Evolutionary conservation across 2,888 invertebrate species (phyloP).

Genomic region (Clitarchus hookeri): DNA sequence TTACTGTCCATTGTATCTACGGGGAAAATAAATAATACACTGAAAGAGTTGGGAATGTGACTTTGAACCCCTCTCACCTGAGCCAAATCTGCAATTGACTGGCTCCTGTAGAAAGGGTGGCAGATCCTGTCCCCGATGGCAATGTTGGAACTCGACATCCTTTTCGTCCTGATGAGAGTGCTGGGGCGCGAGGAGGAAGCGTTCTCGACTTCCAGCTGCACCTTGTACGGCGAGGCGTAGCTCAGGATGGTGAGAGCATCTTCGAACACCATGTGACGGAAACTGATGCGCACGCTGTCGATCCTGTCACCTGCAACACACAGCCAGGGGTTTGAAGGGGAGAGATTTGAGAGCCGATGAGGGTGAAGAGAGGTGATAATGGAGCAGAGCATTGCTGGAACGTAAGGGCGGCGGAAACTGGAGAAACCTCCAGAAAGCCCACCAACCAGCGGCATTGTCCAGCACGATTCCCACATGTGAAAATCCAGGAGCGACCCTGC

Average conservation of each 20-base stretch:
- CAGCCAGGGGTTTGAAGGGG: conserved; percentile 20
- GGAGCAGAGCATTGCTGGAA: not conserved
- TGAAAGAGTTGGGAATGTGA: no score
- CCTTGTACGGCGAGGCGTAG: conserved; percentile 89
- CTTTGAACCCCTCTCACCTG: conserved; percentile 55
- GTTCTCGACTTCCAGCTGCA: conserved; percentile 74
- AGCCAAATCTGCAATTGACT: conserved; percentile 77
- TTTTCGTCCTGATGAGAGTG: conserved; percentile 39
- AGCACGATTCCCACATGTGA: no score
- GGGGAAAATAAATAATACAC: no score
- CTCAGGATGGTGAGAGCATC: conserved; percentile 88
- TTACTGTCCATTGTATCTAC: no score
- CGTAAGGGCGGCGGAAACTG: no score
- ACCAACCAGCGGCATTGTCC: no score
- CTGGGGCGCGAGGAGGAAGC: conserved; percentile 36
- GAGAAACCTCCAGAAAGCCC: no score
- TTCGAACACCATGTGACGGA: conserved; percentile 86
- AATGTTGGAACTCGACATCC: conserved; percentile 41
- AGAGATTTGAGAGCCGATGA: no score
- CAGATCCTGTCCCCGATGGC: conserved; percentile 62
- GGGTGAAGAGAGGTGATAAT: not conserved
- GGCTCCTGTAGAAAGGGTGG: conserved; percentile 78
- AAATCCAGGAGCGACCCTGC: no score
- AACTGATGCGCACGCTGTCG: conserved; percentile 82
- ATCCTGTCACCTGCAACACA: conserved; percentile 82